Percentiles rank a stretch among this genome's conserved stretches.
phyloP scores from a whole-genome alignment of 2,113 vertebrate genomes.

The Phrynosoma blainvillii region DNA sequence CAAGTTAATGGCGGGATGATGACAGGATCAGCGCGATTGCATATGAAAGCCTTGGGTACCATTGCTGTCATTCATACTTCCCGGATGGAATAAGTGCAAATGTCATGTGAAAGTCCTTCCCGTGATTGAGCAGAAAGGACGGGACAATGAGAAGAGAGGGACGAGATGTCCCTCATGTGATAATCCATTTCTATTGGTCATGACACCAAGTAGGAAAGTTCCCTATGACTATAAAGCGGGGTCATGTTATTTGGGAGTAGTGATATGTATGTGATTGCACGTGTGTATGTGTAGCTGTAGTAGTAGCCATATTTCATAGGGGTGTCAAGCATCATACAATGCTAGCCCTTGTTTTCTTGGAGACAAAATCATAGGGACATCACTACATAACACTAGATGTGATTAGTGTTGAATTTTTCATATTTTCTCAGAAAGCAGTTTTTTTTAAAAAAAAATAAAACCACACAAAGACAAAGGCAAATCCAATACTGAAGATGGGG shows the following conservation, averaged over 20 bases:
- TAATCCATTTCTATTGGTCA: too few species aligned
- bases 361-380: neutral
- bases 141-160: too few species aligned
- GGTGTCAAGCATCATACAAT: neutral
- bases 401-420: neutral
- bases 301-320: neutral
- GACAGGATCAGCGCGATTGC: too few species aligned
- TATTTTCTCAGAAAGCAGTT: neutral
- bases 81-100: too few species aligned
- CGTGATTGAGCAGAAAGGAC: too few species aligned
- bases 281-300: too few species aligned
- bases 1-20: too few species aligned
- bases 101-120: too few species aligned
- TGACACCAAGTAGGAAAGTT: neutral
- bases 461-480: neutral
- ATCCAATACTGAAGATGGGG: constrained; percentile 48
- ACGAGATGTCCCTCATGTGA: too few species aligned
- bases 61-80: too few species aligned
- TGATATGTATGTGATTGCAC: neutral
- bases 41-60: too few species aligned
- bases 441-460: neutral
- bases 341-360: neutral
- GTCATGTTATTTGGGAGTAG: neutral
- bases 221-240: neutral
- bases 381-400: neutral